Conservation (phyloP, 2,113 vertebrate species). For the Callithrix jacchus region DNA sequence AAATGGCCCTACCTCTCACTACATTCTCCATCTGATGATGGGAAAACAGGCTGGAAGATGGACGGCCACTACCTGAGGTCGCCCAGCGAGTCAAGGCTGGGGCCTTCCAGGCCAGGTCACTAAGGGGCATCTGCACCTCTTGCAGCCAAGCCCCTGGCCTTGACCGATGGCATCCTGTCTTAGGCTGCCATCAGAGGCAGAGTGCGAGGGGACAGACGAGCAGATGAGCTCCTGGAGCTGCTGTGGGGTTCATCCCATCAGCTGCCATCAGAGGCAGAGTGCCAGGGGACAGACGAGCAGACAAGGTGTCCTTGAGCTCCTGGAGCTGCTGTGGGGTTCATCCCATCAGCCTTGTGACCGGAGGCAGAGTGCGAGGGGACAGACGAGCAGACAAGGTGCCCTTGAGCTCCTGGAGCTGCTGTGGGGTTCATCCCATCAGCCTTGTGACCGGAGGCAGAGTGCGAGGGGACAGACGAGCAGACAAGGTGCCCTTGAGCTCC, state of each 20-base stretch:
- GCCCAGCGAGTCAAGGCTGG: neutral
- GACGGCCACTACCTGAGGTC: neutral
- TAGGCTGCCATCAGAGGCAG: neutral
- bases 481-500: neutral
- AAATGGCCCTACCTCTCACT: too few relatives aligned
- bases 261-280: accelerated
- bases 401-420: neutral
- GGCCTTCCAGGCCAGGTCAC: neutral
- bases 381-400: too few relatives aligned
- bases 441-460: accelerated
- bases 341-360: neutral
- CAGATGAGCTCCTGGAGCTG: neutral
- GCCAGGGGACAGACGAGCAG: too few relatives aligned
- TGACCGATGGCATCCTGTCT: neutral
- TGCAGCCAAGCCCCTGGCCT: neutral
- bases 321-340: accelerated
- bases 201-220: too few relatives aligned
- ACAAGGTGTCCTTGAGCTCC: neutral
- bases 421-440: too few relatives aligned
- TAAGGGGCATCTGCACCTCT: neutral
- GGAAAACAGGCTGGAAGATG: neutral
- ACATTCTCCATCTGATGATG: accelerated
- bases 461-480: too few relatives aligned
- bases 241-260: too few relatives aligned
- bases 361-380: too few relatives aligned